phyloP scores from a whole-genome alignment of 2,797 vertebrate genomes.

The Hephaestus fuliginosus region DNA sequence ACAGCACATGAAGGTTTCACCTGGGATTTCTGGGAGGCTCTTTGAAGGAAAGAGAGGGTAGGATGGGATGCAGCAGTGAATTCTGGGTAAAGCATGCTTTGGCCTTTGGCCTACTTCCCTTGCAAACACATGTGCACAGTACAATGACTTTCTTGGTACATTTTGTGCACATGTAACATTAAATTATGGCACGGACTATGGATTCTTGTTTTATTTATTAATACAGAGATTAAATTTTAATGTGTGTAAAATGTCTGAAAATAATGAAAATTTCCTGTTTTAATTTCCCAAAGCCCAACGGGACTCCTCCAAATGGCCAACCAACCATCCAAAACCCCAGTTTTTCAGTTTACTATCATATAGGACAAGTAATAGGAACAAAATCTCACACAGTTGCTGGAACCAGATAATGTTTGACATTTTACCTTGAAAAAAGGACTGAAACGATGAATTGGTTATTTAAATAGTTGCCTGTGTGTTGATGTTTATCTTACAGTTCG shows the following conservation, averaged over 20 bases:
- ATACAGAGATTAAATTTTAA: too few species aligned
- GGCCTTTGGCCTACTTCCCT: slow-evolving; percentile 55
- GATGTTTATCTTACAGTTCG: background rate
- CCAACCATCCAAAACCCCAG: background rate
- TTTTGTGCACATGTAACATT: background rate
- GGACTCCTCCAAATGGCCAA: background rate
- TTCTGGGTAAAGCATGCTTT: slow-evolving; percentile 17
- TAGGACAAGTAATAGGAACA: background rate
- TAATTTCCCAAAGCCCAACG: background rate
- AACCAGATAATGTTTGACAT: background rate
- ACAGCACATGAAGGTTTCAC: slow-evolving; percentile 22
- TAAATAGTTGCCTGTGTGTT: background rate
- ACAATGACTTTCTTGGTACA: background rate
- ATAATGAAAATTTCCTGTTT: background rate
- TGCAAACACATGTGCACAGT: background rate
- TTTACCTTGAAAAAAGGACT: background rate
- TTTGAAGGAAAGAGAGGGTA: background rate
- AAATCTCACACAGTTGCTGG: background rate
- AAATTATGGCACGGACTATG: background rate
- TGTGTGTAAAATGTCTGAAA: background rate
- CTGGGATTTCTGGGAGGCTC: slow-evolving; percentile 39
- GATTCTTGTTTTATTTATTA: too few species aligned
- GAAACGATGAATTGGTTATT: background rate
- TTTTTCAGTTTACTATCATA: background rate
- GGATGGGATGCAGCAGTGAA: background rate